A percentile compares a stretch with the other conserved stretches of the same genome.
These are phyloP conservation scores for Cottus gobio DNA, from an alignment of 2,113 vertebrate species.

Conservation along the genomic window DNA sequence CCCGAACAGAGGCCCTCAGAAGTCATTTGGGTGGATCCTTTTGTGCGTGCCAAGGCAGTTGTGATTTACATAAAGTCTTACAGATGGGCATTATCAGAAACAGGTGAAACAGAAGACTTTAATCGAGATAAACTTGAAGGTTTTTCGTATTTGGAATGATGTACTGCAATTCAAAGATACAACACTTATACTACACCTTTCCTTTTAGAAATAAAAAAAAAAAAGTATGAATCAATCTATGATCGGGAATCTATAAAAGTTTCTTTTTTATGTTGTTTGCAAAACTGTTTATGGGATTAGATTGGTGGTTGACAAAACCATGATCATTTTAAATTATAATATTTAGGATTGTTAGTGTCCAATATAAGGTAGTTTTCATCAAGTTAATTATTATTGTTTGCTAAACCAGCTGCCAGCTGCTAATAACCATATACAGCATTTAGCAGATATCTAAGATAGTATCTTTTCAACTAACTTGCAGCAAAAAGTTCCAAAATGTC, in stretches of 20 bases:
- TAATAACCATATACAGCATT: not conserved
- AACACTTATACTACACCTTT: not conserved
- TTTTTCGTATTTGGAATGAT: not conserved
- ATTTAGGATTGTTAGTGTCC: not conserved
- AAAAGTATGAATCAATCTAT: not conserved
- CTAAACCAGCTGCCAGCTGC: not conserved
- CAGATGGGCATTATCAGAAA: constrained; percentile 65
- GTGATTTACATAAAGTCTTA: constrained; percentile 61
- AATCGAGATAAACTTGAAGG: constrained; percentile 26
- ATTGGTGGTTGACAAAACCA: not conserved
- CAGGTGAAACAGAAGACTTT: constrained; percentile 45
- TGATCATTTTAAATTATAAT: not conserved
- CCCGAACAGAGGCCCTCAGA: constrained; percentile 42
- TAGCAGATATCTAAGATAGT: not conserved
- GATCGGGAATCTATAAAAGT: too few relatives aligned
- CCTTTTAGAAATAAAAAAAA: not conserved
- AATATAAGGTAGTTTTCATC: not conserved
- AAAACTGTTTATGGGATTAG: not conserved
- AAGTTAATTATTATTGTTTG: not conserved
- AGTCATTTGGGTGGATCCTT: constrained; percentile 50
- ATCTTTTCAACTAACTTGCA: not conserved
- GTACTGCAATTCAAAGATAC: not conserved
- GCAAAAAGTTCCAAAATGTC: not conserved
- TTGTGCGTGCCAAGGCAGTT: constrained; percentile 37
- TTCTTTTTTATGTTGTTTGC: not conserved